These are phyloP conservation scores for Sminthurides aquaticus DNA, from an alignment of 2,888 invertebrate species.

Conservation along the genomic window DNA sequence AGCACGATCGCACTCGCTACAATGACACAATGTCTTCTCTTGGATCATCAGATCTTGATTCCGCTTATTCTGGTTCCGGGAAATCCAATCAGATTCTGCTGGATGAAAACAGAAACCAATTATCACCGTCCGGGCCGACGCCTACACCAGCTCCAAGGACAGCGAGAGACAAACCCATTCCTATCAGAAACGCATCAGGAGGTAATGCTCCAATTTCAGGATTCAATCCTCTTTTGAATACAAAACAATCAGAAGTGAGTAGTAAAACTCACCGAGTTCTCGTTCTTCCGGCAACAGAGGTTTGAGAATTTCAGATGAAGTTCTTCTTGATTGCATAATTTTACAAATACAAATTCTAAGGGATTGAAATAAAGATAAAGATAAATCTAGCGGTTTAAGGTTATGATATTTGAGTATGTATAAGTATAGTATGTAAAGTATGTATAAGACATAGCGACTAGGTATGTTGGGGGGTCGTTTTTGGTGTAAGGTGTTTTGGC, in stretches of 20 bases:
- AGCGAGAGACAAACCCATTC: neutral
- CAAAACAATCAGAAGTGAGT: neutral
- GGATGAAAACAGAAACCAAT: neutral
- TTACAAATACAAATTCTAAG: no score
- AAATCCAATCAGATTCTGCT: conserved; percentile 2
- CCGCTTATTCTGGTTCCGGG: conserved; percentile 36
- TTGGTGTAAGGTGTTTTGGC: no score
- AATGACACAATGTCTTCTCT: conserved; percentile 24
- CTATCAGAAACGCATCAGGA: no score
- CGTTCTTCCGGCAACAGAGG: neutral
- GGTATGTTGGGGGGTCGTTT: no score
- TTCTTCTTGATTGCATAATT: no score
- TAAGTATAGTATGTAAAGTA: no score
- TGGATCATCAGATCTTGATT: conserved; percentile 34
- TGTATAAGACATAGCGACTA: no score
- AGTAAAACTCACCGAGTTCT: neutral
- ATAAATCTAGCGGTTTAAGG: no score
- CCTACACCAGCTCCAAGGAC: neutral
- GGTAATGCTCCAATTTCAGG: neutral
- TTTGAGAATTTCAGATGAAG: neutral
- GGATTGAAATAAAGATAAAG: no score
- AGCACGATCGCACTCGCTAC: neutral
- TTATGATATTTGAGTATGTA: no score
- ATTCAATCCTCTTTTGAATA: neutral
- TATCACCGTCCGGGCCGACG: neutral